These are phyloP conservation scores for Semicossyphus pulcher DNA, from an alignment of 2,113 vertebrate species.

Conservation along the genomic window DNA sequence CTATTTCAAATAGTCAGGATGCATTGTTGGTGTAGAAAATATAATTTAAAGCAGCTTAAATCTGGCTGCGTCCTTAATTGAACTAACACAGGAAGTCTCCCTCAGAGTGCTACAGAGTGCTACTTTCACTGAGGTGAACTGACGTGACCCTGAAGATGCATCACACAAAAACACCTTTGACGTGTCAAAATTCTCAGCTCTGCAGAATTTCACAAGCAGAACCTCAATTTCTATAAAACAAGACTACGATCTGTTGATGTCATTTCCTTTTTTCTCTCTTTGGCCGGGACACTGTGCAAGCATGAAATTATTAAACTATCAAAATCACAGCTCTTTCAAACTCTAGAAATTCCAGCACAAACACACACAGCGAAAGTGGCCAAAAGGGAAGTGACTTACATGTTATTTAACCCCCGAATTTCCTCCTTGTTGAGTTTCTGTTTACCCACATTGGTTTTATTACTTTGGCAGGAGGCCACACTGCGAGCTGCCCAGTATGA, in stretches of 20 bases:
- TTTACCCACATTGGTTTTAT: neutral
- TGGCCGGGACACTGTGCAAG: neutral
- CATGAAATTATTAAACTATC: neutral
- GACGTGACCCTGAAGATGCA: neutral
- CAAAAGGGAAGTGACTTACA: neutral
- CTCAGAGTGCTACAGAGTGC: conserved; percentile 9
- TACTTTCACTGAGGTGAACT: conserved; percentile 8
- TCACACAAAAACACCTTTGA: neutral
- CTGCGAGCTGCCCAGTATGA: neutral
- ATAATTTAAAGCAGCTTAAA: neutral
- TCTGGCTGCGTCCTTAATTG: neutral
- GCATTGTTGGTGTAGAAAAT: too few relatives aligned
- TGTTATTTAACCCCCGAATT: neutral
- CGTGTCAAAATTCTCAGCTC: neutral
- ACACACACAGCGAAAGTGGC: neutral
- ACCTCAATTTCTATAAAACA: conserved; percentile 20
- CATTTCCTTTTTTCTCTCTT: neutral
- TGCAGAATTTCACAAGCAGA: neutral
- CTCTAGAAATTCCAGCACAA: conserved; percentile 32
- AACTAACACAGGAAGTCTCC: neutral
- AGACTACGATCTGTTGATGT: neutral
- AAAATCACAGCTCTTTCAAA: neutral
- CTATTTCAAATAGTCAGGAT: neutral
- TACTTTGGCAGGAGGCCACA: too few relatives aligned
- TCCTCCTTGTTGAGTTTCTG: neutral